Evolutionary conservation across 1,140 invertebrate species (phyloP).

Genomic region (Ptiloglossa arizonensis): DNA sequence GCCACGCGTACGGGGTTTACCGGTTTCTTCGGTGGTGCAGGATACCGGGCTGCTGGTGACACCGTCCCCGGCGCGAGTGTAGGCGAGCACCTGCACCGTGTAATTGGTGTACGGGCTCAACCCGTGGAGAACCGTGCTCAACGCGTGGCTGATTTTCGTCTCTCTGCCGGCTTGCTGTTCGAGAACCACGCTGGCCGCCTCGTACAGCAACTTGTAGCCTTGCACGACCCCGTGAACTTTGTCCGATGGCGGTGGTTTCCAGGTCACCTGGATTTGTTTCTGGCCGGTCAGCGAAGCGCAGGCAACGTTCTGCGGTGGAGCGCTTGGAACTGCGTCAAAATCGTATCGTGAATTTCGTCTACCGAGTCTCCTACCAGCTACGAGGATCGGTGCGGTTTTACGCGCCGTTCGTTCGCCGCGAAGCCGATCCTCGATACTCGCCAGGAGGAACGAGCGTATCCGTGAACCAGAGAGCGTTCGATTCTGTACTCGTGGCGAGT

Average conservation of each 20-base stretch:
- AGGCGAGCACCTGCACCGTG: slow-evolving; percentile 90
- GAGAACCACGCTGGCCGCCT: slow-evolving; percentile 79
- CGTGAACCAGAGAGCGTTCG: too few relatives aligned
- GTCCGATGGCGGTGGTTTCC: slow-evolving; percentile 87
- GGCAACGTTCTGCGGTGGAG: slow-evolving; percentile 85
- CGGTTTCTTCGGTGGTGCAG: slow-evolving; percentile 89
- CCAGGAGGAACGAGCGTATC: too few relatives aligned
- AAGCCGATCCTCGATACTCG: neutral
- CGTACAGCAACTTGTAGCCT: slow-evolving; percentile 91
- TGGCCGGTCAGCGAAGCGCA: slow-evolving; percentile 87
- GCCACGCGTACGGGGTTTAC: slow-evolving; percentile 65
- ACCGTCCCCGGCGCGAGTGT: slow-evolving; percentile 90
- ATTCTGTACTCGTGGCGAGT: too few relatives aligned
- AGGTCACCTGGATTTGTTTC: slow-evolving; percentile 89
- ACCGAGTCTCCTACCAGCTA: neutral
- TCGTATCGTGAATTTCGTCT: slow-evolving; percentile 46
- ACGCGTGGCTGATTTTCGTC: slow-evolving; percentile 83
- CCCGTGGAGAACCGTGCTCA: slow-evolving; percentile 84
- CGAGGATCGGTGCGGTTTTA: neutral
- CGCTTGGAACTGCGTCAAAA: slow-evolving; percentile 84
- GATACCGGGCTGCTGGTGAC: slow-evolving; percentile 86
- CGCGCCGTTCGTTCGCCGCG: too few relatives aligned
- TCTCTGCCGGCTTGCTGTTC: slow-evolving; percentile 80
- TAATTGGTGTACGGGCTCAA: slow-evolving; percentile 88
- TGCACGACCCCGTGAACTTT: slow-evolving; percentile 89